These are phyloP conservation scores for Stenodema calcarata DNA, from an alignment of 2,888 invertebrate species.

Conservation along the genomic window DNA sequence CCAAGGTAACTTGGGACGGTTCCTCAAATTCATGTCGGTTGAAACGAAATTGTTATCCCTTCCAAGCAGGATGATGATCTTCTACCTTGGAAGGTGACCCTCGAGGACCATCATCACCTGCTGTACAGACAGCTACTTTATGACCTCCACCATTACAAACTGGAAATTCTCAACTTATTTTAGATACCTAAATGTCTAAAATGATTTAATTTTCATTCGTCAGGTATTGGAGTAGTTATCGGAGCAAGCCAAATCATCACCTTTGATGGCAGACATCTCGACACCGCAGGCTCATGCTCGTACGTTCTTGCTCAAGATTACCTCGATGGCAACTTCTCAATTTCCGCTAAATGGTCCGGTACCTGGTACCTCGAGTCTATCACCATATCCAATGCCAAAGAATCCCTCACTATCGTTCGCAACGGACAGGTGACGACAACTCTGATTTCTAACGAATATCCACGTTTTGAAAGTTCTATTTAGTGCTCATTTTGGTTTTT, in stretches of 20 bases:
- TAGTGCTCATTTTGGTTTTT: background rate
- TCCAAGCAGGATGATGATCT: too few relatives aligned
- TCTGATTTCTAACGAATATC: background rate
- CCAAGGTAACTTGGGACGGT: too few relatives aligned
- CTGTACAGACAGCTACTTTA: too few relatives aligned
- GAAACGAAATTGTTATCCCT: too few relatives aligned
- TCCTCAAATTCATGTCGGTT: too few relatives aligned
- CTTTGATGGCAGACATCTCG: slow-evolving; percentile 82
- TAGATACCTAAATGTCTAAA: too few relatives aligned
- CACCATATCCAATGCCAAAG: slow-evolving; percentile 73
- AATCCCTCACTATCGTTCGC: slow-evolving; percentile 70
- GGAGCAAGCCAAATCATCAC: slow-evolving; percentile 87
- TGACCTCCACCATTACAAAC: too few relatives aligned
- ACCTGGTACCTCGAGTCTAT: slow-evolving; percentile 71
- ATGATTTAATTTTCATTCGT: background rate
- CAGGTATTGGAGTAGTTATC: slow-evolving; percentile 68
- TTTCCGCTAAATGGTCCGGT: slow-evolving; percentile 74
- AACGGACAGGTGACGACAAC: slow-evolving; percentile 67
- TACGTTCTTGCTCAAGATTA: slow-evolving; percentile 86
- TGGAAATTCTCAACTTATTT: too few relatives aligned
- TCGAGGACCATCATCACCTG: too few relatives aligned
- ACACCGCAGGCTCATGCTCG: slow-evolving; percentile 79
- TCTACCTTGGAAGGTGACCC: too few relatives aligned
- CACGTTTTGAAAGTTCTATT: background rate
- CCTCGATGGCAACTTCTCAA: slow-evolving; percentile 84